These are phyloP conservation scores for Xenotilapia flavipinnis DNA, from an alignment of 2,113 vertebrate genomes.

Conservation along the genomic window DNA sequence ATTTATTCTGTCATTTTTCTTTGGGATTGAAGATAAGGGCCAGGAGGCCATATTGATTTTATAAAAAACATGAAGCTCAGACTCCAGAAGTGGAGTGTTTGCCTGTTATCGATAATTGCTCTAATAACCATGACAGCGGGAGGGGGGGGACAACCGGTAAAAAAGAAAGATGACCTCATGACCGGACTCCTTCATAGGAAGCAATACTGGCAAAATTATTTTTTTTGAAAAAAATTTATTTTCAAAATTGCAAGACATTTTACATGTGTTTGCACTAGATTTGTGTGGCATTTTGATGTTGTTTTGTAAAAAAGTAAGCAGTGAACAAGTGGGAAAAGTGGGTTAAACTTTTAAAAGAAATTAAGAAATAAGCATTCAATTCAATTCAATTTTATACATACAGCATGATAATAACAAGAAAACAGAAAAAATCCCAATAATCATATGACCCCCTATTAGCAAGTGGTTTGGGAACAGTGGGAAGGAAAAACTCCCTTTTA, in stretches of 20 bases:
- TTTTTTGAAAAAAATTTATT: neutral
- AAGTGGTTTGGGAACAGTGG: neutral
- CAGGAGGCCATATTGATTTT: slow-evolving; percentile 66
- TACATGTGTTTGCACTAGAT: neutral
- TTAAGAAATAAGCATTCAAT: neutral
- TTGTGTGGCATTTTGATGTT: neutral
- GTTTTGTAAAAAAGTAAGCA: neutral
- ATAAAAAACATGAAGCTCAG: slow-evolving; percentile 56
- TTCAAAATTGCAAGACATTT: neutral
- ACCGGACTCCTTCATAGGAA: neutral
- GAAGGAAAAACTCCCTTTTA: neutral
- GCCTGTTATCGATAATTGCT: slow-evolving; percentile 71
- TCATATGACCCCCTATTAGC: neutral
- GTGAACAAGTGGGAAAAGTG: neutral
- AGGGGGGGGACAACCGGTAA: neutral
- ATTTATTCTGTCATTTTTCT: slow-evolving; percentile 66
- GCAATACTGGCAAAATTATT: neutral
- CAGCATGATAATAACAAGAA: neutral
- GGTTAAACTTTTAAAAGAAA: neutral
- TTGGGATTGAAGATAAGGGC: slow-evolving; percentile 46
- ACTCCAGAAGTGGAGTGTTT: slow-evolving; percentile 62
- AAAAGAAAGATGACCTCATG: neutral
- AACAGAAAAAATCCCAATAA: neutral
- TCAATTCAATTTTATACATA: neutral
- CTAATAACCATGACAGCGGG: slow-evolving; percentile 68